Conservation (phyloP, 2,113 vertebrate genomes). For the Gnathonemus longibarbis region DNA sequence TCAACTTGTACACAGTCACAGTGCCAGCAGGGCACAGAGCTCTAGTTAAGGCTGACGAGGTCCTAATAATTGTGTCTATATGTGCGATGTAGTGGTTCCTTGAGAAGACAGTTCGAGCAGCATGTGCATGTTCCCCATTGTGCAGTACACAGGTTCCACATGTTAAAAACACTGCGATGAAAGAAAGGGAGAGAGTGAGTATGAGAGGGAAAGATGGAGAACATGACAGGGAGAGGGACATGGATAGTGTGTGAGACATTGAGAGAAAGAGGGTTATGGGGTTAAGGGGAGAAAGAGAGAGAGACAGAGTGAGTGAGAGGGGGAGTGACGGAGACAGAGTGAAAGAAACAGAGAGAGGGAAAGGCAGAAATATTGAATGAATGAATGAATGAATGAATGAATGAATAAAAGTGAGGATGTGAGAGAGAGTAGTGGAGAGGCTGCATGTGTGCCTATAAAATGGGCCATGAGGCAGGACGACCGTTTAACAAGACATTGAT, state of each 20-base stretch:
- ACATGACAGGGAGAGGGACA: neutral
- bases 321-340: neutral
- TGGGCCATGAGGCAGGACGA: constrained; percentile 8
- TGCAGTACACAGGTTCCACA: neutral
- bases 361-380: neutral
- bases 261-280: neutral
- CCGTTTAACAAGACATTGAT: constrained; percentile 12
- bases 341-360: neutral
- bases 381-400: neutral
- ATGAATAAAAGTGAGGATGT: neutral
- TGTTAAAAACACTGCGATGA: neutral
- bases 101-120: neutral
- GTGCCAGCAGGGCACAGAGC: neutral
- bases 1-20: neutral
- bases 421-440: neutral
- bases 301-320: neutral
- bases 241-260: neutral
- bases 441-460: neutral
- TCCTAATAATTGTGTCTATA: neutral
- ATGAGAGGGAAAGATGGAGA: neutral
- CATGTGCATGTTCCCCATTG: neutral
- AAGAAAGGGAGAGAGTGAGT: neutral
- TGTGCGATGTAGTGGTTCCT: neutral
- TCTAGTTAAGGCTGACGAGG: neutral
- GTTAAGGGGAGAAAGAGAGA: neutral